Percentiles rank a stretch among this genome's conserved stretches.
These are phyloP conservation scores for Pemphigus obesinymphae DNA, from an alignment of 1,140 invertebrate genomes.

Conservation along the genomic window DNA sequence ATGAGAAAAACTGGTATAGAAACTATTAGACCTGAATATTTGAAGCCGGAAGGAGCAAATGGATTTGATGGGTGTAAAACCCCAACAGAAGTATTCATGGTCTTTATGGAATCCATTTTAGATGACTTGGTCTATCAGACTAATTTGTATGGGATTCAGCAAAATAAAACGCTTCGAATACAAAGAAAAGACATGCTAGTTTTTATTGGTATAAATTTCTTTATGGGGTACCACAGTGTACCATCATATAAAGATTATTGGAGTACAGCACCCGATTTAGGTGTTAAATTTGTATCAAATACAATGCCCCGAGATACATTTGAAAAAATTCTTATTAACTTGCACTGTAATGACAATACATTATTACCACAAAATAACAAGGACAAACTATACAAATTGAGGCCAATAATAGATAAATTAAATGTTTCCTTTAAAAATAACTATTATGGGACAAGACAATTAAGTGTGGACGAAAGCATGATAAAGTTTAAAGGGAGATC, in stretches of 20 bases:
- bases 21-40: background rate
- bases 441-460: background rate
- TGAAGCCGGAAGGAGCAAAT: background rate
- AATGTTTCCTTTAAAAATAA: background rate
- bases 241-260: conserved; percentile 49
- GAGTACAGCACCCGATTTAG: conserved; percentile 43
- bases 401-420: background rate
- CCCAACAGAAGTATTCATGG: background rate
- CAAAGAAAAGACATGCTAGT: conserved; percentile 44
- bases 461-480: background rate
- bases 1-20: background rate
- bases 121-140: background rate
- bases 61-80: background rate
- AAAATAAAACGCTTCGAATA: background rate
- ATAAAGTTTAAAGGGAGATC: conserved; percentile 45
- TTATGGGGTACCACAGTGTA: conserved; percentile 48
- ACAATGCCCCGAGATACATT: background rate
- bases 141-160: background rate
- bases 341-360: background rate
- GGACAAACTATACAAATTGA: background rate
- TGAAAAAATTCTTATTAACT: background rate
- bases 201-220: conserved; percentile 47
- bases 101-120: background rate
- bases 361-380: background rate
- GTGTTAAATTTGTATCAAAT: background rate